A percentile compares a stretch with the other conserved stretches of the same genome.
phyloP scores from a whole-genome alignment of 2,113 vertebrate species.

The Pteropus alecto region DNA sequence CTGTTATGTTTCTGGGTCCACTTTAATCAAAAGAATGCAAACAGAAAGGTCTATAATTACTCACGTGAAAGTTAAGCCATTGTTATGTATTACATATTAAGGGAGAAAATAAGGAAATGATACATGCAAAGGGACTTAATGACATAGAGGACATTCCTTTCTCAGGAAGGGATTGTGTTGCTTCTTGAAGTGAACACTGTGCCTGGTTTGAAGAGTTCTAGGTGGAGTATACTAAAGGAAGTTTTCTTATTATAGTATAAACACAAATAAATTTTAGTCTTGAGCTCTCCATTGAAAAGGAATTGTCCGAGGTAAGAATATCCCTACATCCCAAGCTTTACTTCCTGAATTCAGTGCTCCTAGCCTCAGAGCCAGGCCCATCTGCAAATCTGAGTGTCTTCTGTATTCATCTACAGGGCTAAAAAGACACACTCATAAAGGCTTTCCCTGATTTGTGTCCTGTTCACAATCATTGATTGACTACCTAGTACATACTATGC shows the following conservation, averaged over 20 bases:
- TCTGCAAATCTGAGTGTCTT: background rate
- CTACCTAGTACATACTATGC: background rate
- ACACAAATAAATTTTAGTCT: background rate
- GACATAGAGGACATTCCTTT: background rate
- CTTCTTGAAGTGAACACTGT: background rate
- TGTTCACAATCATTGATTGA: background rate
- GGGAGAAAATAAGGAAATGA: background rate
- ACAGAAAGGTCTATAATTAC: background rate
- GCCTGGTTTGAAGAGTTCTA: background rate
- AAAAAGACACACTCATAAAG: background rate
- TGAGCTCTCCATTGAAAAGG: background rate
- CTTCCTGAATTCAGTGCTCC: background rate
- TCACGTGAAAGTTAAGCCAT: background rate
- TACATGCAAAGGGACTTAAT: background rate
- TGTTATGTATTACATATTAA: background rate
- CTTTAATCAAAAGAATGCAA: conserved; percentile 22
- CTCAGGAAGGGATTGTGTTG: background rate
- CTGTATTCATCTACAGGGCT: background rate
- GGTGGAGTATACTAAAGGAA: background rate
- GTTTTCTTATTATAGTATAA: background rate
- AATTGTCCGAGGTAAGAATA: background rate
- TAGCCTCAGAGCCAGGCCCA: background rate
- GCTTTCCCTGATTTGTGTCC: background rate
- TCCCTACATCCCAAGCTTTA: background rate
- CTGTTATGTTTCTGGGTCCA: background rate